Evolutionary conservation across 2,888 invertebrate species (phyloP).

Genomic region (Aricia artaxerxes): DNA sequence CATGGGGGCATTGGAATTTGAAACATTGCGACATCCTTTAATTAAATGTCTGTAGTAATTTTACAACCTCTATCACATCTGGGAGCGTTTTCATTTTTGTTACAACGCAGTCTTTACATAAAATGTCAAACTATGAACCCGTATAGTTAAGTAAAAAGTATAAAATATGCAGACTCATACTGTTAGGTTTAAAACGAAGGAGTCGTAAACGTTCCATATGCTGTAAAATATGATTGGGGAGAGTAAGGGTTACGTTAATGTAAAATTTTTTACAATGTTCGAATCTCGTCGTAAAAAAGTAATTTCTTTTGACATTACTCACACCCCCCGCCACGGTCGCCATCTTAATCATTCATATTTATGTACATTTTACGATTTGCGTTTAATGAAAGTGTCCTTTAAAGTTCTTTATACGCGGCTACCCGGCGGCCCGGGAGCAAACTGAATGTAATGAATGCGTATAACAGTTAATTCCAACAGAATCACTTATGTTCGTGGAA

Average conservation of each 20-base stretch:
- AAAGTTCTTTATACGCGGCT: slow-evolving; percentile 53
- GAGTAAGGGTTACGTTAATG: slow-evolving; percentile 43
- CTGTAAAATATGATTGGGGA: slow-evolving; percentile 57
- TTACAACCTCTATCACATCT: not conserved
- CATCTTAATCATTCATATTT: slow-evolving; percentile 73
- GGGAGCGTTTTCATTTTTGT: not conserved
- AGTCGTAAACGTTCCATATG: slow-evolving; percentile 56
- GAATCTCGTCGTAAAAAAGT: slow-evolving; percentile 61
- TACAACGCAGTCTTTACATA: not conserved
- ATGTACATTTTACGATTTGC: slow-evolving; percentile 67
- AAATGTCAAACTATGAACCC: not conserved
- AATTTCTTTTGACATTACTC: slow-evolving; percentile 57
- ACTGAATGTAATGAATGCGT: slow-evolving; percentile 10
- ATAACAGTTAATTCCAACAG: not conserved
- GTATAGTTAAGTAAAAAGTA: not conserved
- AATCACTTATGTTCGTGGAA: not conserved
- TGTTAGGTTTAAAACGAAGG: slow-evolving; percentile 33
- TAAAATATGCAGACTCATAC: slow-evolving; percentile 27
- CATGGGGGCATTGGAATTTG: not conserved
- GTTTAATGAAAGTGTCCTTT: slow-evolving; percentile 63
- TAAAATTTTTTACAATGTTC: slow-evolving; percentile 57
- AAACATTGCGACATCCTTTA: not conserved
- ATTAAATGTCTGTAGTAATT: not conserved
- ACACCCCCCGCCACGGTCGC: slow-evolving; percentile 62
- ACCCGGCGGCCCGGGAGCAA: slow-evolving; percentile 47